These are phyloP conservation scores for Notechis scutatus DNA, from an alignment of 2,113 vertebrate species.

Conservation along the genomic window DNA sequence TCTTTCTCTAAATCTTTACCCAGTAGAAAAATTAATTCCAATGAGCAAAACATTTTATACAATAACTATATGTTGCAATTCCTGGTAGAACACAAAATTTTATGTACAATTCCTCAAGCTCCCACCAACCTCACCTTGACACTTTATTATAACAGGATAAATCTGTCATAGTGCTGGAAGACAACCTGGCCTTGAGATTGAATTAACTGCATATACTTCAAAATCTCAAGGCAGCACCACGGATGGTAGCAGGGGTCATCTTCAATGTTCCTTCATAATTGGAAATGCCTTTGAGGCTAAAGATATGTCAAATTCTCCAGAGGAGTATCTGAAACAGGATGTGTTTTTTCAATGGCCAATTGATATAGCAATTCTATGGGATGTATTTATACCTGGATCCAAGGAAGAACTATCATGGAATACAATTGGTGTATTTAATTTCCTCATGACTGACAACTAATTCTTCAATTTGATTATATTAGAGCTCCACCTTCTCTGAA, in stretches of 20 bases:
- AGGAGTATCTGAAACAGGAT: background rate
- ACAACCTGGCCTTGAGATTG: background rate
- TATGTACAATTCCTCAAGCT: background rate
- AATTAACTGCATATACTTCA: background rate
- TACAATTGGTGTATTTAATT: background rate
- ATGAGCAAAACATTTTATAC: background rate
- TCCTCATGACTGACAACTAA: background rate
- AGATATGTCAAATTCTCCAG: background rate
- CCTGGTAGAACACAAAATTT: background rate
- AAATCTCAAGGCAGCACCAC: background rate
- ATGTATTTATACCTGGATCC: background rate
- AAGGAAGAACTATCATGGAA: background rate
- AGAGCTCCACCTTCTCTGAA: background rate
- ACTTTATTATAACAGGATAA: background rate
- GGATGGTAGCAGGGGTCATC: background rate
- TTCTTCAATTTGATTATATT: background rate
- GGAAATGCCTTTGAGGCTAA: background rate
- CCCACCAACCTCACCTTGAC: background rate
- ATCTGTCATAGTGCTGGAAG: background rate
- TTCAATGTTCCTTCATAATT: background rate
- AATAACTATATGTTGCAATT: background rate
- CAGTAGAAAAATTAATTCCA: background rate
- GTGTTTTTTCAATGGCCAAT: background rate
- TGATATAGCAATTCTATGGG: background rate
- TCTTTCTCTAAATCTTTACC: background rate